Evolutionary conservation across 2,113 vertebrate species (phyloP).

Genomic region (Microcebus ravelobensis): DNA sequence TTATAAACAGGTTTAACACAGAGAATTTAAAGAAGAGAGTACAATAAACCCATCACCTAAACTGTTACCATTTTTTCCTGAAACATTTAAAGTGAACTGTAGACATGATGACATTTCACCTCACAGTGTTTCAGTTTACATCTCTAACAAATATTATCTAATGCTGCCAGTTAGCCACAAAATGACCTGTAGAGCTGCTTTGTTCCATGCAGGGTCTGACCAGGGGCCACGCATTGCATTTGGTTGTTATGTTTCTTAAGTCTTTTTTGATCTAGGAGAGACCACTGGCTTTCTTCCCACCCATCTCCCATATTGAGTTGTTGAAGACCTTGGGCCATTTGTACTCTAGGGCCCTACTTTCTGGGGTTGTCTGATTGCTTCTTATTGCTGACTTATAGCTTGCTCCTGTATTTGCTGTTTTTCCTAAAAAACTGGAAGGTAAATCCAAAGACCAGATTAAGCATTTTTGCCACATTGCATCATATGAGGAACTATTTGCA

Average conservation of each 20-base stretch:
- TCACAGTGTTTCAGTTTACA: not conserved
- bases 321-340: not conserved
- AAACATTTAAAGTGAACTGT: not conserved
- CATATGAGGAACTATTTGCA: too few species aligned
- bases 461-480: not conserved
- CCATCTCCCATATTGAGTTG: too few species aligned
- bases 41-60: not conserved
- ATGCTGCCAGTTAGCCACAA: not conserved
- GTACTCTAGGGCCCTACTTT: not conserved
- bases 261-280: not conserved
- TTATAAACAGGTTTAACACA: not conserved
- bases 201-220: not conserved
- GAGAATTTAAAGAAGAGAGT: not conserved
- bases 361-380: not conserved
- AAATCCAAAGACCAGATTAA: not conserved
- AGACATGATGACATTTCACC: not conserved
- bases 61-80: not conserved
- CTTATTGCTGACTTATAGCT: not conserved
- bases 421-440: not conserved
- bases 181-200: not conserved
- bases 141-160: not conserved
- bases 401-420: not conserved
- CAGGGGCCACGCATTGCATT: not conserved
- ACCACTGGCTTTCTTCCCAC: too few species aligned
- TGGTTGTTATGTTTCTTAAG: not conserved